Conservation (phyloP, 2,797 vertebrate species). For the Scolopax bukidnonensis region DNA sequence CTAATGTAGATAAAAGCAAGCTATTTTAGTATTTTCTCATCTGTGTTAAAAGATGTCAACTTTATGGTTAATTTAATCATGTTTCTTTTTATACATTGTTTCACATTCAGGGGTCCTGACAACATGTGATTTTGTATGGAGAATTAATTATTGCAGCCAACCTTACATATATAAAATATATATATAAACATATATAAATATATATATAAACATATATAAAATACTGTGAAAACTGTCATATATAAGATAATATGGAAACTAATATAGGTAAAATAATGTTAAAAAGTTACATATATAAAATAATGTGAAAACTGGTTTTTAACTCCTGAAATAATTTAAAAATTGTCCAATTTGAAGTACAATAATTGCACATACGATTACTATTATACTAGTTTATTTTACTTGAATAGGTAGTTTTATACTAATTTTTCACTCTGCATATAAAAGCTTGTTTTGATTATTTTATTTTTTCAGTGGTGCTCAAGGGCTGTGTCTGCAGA, state of each 20-base stretch:
- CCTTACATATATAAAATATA: background rate
- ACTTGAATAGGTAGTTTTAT: background rate
- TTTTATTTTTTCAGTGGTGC: background rate
- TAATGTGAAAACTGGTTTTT: background rate
- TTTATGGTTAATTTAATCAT: background rate
- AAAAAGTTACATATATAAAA: background rate
- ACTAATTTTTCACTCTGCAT: background rate
- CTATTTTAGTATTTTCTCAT: background rate
- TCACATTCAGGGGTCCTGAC: background rate
- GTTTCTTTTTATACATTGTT: background rate
- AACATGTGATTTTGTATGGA: background rate
- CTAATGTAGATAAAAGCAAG: background rate
- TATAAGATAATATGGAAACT: background rate
- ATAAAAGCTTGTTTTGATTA: background rate
- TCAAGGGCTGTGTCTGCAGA: background rate
- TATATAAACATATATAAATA: no score
- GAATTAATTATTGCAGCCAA: background rate
- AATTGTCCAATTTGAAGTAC: background rate
- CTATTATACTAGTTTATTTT: background rate
- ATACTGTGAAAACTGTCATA: no score
- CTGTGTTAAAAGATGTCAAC: background rate
- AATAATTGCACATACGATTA: background rate
- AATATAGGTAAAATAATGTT: background rate
- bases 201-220: background rate
- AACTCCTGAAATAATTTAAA: background rate